Evolutionary conservation across 92 coral and sea anemone species (phyloP), one percentile per base, ranked within the genome.

Genomic region (Siderastrea siderea): DNA sequence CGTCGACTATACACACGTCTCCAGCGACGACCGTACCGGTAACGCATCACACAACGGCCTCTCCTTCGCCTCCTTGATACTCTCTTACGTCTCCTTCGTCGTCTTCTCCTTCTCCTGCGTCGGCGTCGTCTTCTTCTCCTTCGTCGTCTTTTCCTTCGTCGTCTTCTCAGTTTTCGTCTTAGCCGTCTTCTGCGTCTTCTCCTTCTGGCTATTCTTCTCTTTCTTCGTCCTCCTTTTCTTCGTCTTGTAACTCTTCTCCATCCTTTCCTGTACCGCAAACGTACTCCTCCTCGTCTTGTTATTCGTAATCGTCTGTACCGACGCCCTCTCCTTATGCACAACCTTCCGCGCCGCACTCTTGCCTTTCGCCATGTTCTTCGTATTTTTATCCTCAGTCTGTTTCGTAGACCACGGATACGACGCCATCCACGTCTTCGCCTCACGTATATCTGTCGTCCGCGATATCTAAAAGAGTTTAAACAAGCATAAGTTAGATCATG

Each of bases 41-140:
- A 73, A 50, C 81, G 79, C 71, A 84, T 51, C 80, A 84, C 72
- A 10, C 87, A 75, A 8, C 79, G 54, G 38, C 79, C 71, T 54
- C 81, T 73, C 68, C 71, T 49, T 45, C 87, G 75, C 5, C 64
- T 45, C 8, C 77, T 49, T 74, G 46, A 3, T 3, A 64, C 19
- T 49, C 65, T 19, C 26, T 81, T 51, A 4, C 86, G 86, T 58
- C 48, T 16, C 68, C 43, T 49, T 59, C 71, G 58, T 19, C 71
- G 54, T 43, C 79, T 57, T 57, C 69, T 19, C 9, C 71, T 60
- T 14, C 69, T 74, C 58, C 81, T 77, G 3, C 68, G 62, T 62
- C 72, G 76, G 13, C 87, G 52, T 19, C 62, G 53, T 73, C 48
- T 58, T 65, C 57, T 73, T 63, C 81, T 61, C n/a, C 74, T 63